Base-by-base conservation (phyloP, 2,797 vertebrate species). In the Pelochelys cantorii region DNA sequence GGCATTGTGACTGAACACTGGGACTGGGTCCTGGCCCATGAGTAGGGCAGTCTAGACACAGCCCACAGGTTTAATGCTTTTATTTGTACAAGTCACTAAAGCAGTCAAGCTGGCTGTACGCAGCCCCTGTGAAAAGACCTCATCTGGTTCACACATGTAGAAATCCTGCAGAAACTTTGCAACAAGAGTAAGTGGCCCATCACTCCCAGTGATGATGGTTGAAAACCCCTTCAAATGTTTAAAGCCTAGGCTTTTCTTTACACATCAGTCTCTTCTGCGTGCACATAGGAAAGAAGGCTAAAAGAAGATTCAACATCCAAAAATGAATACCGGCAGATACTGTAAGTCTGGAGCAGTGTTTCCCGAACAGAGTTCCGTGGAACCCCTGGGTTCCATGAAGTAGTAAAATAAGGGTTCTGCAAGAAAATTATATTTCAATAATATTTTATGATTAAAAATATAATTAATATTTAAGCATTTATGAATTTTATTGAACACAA, bases 331-430 rank as follows among this genome's bases (percentile, higher is more conserved):
- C 74, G 81, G 68, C 14, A 86, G 13, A 37, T 83, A 90, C 48
- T 74, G 56, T 12, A 89, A 57, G 42, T 75, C 27, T 93, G 71
- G 68, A 42, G 53, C 92, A 62, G 71, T 29, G 91, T 48, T 48
- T 48, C 42, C 42, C 42, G 4, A 48, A 48, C 8, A 48, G 42
- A 8, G 42, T 48, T 48, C 42, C 42, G 6, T 5, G 8, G 42
- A 48, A 8, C 42, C 42, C 42, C 42, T 7, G 42, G 42, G 42
- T 48, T 48, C 42, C 7, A 8, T 48, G 42, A 48, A 48, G 42
- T 48, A 8, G n/a, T n/a, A 48, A 48, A 48, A 48, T 48, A 48
- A 48, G 42, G 8, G 42, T 48, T 48, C 42, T 8, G 8, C 42
- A 8, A 48, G 42, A 7, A 48, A 48, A 48, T 48, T 48, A 48